phyloP scores from a whole-genome alignment of 1,140 invertebrate genomes.

The Vanessa atalanta region DNA sequence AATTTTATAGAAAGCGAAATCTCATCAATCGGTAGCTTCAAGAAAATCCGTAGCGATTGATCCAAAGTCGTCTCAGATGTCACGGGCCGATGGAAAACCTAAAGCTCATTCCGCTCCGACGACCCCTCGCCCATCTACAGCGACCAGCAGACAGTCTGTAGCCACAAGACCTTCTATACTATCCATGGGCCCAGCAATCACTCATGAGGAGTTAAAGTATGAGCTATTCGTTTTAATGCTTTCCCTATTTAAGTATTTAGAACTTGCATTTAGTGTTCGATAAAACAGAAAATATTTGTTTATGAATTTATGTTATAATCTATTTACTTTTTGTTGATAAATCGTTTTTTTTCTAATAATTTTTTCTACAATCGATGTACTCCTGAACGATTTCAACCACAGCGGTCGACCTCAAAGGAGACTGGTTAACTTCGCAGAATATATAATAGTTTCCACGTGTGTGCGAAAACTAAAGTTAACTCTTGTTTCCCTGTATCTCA shows the following conservation, averaged over 20 bases:
- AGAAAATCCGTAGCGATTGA: constrained; percentile 49
- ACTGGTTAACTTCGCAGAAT: too few relatives aligned
- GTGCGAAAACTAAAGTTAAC: too few relatives aligned
- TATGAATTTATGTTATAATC: too few relatives aligned
- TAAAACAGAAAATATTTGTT: too few relatives aligned
- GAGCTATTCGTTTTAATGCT: not conserved
- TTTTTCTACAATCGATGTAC: too few relatives aligned
- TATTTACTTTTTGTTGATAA: too few relatives aligned
- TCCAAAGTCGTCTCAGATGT: constrained; percentile 15
- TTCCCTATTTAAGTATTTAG: not conserved
- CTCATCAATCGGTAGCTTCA: constrained; percentile 21
- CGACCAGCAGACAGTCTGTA: constrained; percentile 18
- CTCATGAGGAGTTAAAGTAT: constrained; percentile 51
- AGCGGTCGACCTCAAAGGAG: too few relatives aligned
- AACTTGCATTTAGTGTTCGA: too few relatives aligned
- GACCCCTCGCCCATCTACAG: constrained; percentile 10
- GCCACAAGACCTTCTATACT: constrained; percentile 16
- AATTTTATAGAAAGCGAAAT: constrained; percentile 11
- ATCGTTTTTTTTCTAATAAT: too few relatives aligned
- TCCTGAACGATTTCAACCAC: too few relatives aligned
- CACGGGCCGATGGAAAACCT: not conserved
- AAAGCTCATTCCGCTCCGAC: constrained; percentile 1
- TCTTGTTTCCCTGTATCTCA: too few relatives aligned
- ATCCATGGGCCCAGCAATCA: constrained; percentile 31
- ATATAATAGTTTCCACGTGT: too few relatives aligned